Evolutionary conservation across 64 coral and sea anemone species (phyloP).

Genomic region (Trachythela sp.): DNA sequence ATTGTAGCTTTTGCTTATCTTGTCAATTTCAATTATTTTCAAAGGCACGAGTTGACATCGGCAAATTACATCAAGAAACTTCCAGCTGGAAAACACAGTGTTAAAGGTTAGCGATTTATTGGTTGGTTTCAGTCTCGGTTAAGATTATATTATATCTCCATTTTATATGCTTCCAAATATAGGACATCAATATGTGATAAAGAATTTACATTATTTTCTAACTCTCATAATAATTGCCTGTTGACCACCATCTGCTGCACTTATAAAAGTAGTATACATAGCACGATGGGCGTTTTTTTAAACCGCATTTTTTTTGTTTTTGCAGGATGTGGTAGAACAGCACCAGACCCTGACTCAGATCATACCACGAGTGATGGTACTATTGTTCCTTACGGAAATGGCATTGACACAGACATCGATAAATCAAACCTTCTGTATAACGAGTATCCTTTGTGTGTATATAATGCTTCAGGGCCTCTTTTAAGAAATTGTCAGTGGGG

Average conservation of each 20-base stretch:
- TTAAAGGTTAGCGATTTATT: conserved; percentile 66
- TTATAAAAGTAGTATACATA: too few relatives aligned
- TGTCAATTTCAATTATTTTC: not conserved
- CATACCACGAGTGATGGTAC: conserved; percentile 60
- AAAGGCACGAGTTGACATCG: conserved; percentile 69
- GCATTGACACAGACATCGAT: conserved; percentile 16
- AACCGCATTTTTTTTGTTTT: not conserved
- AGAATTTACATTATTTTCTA: too few relatives aligned
- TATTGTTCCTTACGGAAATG: conserved; percentile 82
- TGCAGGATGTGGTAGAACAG: conserved; percentile 78
- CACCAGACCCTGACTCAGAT: conserved; percentile 56
- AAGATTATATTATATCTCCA: too few relatives aligned
- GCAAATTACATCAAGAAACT: conserved; percentile 68
- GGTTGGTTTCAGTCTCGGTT: not conserved
- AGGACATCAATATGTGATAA: too few relatives aligned
- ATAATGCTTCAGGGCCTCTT: too few relatives aligned
- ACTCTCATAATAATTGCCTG: too few relatives aligned
- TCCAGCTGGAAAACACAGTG: conserved; percentile 99
- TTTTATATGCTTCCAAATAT: too few relatives aligned
- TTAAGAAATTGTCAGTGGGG: too few relatives aligned
- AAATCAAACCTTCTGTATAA: conserved; percentile 79
- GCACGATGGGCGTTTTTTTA: too few relatives aligned
- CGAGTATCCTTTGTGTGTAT: conserved; percentile 82
- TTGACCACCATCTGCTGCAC: too few relatives aligned
- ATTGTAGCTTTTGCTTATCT: too few relatives aligned